A percentile compares a stretch with the other conserved stretches of the same genome.
Conservation (phyloP, 2,888 invertebrate species). For the Drosophila ezoana region DNA sequence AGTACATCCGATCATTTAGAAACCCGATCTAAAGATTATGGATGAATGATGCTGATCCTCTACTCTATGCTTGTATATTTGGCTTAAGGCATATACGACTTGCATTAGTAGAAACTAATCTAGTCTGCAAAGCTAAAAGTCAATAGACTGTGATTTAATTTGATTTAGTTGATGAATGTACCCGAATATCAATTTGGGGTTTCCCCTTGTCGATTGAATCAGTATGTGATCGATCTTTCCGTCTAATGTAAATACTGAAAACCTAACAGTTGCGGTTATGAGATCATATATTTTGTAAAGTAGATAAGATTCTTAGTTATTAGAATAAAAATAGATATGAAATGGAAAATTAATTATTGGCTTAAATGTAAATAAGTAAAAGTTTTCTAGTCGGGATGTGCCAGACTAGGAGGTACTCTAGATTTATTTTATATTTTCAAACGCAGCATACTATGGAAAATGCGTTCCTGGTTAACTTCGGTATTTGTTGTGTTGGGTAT, state of each 20-base stretch:
- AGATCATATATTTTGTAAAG: constrained; percentile 8
- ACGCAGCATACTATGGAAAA: too few species aligned
- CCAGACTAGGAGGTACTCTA: too few species aligned
- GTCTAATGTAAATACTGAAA: neutral
- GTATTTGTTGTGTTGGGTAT: too few species aligned
- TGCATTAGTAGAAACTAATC: neutral
- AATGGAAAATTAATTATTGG: neutral
- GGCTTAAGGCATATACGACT: constrained; percentile 4
- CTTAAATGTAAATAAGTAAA: too few species aligned
- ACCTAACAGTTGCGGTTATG: constrained; percentile 1
- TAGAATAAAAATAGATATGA: neutral
- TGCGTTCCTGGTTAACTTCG: too few species aligned
- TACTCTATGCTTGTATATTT: neutral
- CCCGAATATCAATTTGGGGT: neutral
- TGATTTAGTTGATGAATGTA: neutral
- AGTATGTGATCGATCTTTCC: constrained; percentile 17
- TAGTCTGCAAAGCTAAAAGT: neutral
- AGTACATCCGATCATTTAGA: constrained; percentile 33
- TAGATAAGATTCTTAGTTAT: neutral
- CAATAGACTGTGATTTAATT: neutral
- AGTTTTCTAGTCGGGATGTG: too few species aligned
- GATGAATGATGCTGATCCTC: constrained; percentile 17
- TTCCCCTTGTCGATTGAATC: constrained; percentile 6
- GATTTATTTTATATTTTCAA: too few species aligned
- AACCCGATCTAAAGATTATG: constrained; percentile 44